These are phyloP conservation scores for Lycodopsis pacificus DNA, from an alignment of 2,797 vertebrate genomes.

Conservation along the genomic window DNA sequence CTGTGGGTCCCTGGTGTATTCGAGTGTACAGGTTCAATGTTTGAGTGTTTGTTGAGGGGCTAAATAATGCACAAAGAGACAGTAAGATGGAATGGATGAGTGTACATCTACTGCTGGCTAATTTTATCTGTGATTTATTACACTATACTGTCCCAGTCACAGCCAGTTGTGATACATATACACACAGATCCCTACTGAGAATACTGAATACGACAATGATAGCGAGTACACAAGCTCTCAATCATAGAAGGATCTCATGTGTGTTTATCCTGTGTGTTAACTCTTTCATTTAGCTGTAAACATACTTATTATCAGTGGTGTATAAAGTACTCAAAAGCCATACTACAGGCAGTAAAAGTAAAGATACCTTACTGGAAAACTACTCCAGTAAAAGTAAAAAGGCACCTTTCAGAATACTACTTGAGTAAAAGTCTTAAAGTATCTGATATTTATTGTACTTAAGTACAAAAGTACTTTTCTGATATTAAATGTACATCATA, in stretches of 20 bases:
- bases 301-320: constrained; percentile 1
- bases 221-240: constrained; percentile 29
- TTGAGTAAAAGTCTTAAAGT: too few species aligned
- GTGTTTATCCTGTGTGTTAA: constrained; percentile 20
- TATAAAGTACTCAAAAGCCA: too few species aligned
- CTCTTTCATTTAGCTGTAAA: constrained; percentile 14
- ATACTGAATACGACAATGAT: constrained; percentile 57
- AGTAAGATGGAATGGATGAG: constrained; percentile 77
- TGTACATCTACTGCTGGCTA: constrained; percentile 72
- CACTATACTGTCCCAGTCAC: constrained; percentile 61
- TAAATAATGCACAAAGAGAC: constrained; percentile 79
- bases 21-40: constrained; percentile 72
- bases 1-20: constrained; percentile 67
- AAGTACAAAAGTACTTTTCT: too few species aligned
- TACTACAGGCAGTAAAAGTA: too few species aligned
- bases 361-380: too few species aligned
- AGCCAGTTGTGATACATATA: constrained; percentile 68
- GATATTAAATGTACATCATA: too few species aligned
- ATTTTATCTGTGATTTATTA: constrained; percentile 81
- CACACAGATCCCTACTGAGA: constrained; percentile 58
- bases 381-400: too few species aligned
- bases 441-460: too few species aligned
- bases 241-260: constrained; percentile 51
- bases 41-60: constrained; percentile 67
- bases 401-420: too few species aligned